phyloP scores from a whole-genome alignment of 2,113 vertebrate species.

The Hylia prasina region DNA sequence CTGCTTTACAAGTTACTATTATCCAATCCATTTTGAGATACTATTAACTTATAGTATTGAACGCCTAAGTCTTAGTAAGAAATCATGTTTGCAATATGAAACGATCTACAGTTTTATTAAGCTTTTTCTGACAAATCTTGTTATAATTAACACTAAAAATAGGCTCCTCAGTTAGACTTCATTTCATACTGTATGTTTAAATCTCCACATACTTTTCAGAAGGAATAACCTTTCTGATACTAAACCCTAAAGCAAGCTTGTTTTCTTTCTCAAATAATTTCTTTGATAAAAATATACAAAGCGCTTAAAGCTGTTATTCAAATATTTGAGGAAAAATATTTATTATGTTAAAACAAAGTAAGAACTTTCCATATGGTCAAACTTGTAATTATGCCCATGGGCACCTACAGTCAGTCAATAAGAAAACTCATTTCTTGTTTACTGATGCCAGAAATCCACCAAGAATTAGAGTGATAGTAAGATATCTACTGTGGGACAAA shows the following conservation, averaged over 20 bases:
- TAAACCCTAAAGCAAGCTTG: neutral
- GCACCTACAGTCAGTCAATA: neutral
- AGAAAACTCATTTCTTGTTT: slow-evolving; percentile 5
- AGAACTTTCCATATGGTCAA: neutral
- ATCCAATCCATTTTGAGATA: neutral
- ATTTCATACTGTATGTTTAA: neutral
- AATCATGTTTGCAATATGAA: neutral
- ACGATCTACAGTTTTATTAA: neutral
- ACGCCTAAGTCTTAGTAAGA: neutral
- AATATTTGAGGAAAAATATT: neutral
- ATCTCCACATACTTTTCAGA: neutral
- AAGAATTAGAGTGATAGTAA: neutral
- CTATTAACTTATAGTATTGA: neutral
- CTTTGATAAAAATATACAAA: neutral
- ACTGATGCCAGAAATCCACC: slow-evolving; percentile 9
- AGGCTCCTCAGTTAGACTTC: neutral
- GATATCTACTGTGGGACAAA: neutral
- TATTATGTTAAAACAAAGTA: neutral
- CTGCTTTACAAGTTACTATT: neutral
- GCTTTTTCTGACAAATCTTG: neutral
- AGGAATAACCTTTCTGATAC: neutral
- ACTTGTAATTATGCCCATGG: neutral
- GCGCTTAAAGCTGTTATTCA: neutral
- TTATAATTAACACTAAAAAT: neutral
- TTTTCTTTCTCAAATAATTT: neutral